These are phyloP conservation scores for Stomatorhinus ivindoensis DNA, from an alignment of 2,113 vertebrate species.

Conservation along the genomic window DNA sequence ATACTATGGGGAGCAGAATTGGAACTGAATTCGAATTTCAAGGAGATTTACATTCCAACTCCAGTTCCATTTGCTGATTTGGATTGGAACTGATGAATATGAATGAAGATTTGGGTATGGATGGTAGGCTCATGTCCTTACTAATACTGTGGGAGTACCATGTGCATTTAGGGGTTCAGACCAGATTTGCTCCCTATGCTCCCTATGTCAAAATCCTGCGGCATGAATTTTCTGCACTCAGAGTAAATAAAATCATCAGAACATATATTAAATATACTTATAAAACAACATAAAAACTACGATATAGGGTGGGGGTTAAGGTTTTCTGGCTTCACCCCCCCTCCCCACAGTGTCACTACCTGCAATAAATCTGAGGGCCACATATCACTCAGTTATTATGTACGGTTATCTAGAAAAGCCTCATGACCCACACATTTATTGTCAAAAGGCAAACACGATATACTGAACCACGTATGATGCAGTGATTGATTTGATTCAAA, in stretches of 20 bases:
- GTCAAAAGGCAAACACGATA: not conserved
- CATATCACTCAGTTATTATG: not conserved
- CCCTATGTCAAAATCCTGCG: not conserved
- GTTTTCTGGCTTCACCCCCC: not conserved
- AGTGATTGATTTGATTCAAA: constrained; percentile 13
- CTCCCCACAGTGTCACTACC: not conserved
- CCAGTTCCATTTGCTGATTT: too few species aligned
- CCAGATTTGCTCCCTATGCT: not conserved
- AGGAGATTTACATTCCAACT: too few species aligned
- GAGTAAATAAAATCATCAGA: not conserved
- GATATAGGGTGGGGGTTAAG: not conserved
- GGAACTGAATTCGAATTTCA: too few species aligned
- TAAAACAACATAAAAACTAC: not conserved
- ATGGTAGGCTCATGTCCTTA: not conserved
- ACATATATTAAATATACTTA: not conserved
- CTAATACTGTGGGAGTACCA: not conserved
- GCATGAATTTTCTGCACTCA: not conserved
- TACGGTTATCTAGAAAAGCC: not conserved
- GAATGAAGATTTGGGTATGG: not conserved
- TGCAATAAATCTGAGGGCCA: not conserved
- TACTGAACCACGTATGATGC: not conserved
- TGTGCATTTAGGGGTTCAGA: not conserved
- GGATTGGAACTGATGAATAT: too few species aligned
- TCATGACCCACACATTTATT: constrained; percentile 5
- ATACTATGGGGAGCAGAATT: too few species aligned